Conservation (phyloP, 2,888 invertebrate genomes). For the Nesidiocoris tenuis region DNA sequence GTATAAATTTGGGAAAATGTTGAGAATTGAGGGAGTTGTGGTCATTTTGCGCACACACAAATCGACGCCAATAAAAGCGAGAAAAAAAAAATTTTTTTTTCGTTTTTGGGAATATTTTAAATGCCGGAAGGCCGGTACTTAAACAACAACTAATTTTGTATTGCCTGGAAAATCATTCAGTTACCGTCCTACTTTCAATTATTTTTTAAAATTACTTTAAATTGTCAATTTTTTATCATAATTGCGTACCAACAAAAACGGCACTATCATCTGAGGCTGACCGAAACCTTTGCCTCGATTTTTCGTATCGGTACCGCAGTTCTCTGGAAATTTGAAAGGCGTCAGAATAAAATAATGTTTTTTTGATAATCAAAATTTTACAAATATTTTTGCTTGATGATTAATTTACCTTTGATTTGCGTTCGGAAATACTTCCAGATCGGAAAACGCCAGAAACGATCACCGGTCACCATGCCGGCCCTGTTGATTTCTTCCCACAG, state of each 20-base stretch:
- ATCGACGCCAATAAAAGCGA: too few species aligned
- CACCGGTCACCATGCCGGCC: slow-evolving; percentile 61
- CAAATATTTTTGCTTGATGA: neutral
- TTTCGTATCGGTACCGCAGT: slow-evolving; percentile 44
- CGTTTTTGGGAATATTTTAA: too few species aligned
- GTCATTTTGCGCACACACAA: too few species aligned
- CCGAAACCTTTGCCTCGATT: slow-evolving; percentile 47
- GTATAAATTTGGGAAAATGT: too few species aligned
- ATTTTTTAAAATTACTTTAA: too few species aligned
- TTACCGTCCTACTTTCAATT: too few species aligned
- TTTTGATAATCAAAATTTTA: neutral
- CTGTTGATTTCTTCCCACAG: slow-evolving; percentile 59
- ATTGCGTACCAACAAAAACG: slow-evolving; percentile 45
- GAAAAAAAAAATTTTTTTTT: too few species aligned
- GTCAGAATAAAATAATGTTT: neutral
- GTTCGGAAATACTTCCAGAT: slow-evolving; percentile 52
- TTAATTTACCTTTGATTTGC: slow-evolving; percentile 38
- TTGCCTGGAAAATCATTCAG: too few species aligned
- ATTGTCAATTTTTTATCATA: too few species aligned
- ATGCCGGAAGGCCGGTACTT: too few species aligned
- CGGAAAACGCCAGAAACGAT: slow-evolving; percentile 65
- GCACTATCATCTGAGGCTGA: slow-evolving; percentile 44
- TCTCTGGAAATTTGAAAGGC: slow-evolving; percentile 38
- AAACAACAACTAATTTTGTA: too few species aligned
- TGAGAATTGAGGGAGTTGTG: too few species aligned